phyloP scores from a whole-genome alignment of 2,113 vertebrate species.

The Colinus virginianus region DNA sequence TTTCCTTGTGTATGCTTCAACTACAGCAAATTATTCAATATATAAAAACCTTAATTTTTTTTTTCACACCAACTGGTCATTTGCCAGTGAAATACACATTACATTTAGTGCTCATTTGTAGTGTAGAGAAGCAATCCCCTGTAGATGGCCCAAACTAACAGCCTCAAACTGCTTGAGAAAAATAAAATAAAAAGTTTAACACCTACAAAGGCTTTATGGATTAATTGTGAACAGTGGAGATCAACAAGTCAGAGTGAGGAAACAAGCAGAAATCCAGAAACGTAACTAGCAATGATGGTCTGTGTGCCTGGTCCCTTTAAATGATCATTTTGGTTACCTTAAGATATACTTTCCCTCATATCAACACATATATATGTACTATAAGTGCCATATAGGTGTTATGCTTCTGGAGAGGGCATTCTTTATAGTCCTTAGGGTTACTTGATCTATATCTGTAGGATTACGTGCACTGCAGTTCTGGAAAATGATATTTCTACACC shows the following conservation, averaged over 20 bases:
- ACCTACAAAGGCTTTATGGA: neutral
- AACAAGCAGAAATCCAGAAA: neutral
- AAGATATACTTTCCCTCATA: neutral
- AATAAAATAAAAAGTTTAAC: neutral
- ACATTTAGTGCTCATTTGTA: neutral
- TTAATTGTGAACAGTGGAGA: neutral
- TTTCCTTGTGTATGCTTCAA: constrained; percentile 11
- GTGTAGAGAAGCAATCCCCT: neutral
- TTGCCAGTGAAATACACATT: constrained; percentile 6
- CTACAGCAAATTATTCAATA: constrained; percentile 15
- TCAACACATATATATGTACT: neutral
- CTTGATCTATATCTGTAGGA: neutral
- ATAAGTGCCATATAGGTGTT: neutral
- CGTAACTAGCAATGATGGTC: too few relatives aligned
- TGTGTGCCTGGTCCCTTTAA: neutral
- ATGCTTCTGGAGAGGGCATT: neutral
- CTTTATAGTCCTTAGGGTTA: neutral
- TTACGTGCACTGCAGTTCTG: neutral
- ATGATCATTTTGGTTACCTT: neutral
- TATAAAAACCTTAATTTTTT: neutral
- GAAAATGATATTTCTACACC: neutral
- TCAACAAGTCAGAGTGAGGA: neutral
- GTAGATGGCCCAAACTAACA: neutral
- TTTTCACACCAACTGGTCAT: neutral
- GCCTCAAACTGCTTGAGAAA: neutral